These are phyloP conservation scores for Agonopterix subpropinquella DNA, from an alignment of 2,888 invertebrate species.

Conservation along the genomic window DNA sequence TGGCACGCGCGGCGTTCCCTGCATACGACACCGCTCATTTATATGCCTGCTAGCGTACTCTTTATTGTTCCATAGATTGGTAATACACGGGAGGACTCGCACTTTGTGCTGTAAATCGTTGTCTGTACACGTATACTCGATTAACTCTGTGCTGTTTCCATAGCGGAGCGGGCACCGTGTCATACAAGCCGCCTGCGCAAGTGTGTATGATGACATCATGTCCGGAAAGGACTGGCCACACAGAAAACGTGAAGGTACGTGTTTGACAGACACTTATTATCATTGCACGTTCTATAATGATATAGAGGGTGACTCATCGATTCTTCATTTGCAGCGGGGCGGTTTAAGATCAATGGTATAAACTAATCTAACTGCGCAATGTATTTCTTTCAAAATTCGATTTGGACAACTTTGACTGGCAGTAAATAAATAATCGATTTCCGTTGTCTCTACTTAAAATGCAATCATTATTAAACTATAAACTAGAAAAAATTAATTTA, in stretches of 20 bases:
- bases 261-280: conserved; percentile 43
- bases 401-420: too few relatives aligned
- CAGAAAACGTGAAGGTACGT: conserved; percentile 61
- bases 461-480: too few relatives aligned
- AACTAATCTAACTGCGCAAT: too few relatives aligned
- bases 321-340: conserved; percentile 14
- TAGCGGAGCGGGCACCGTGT: conserved; percentile 47
- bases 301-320: conserved; percentile 45
- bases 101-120: conserved; percentile 73
- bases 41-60: conserved; percentile 59
- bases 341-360: too few relatives aligned
- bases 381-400: too few relatives aligned
- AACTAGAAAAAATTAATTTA: too few relatives aligned
- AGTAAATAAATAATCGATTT: too few relatives aligned
- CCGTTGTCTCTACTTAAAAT: too few relatives aligned
- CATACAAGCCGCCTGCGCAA: conserved; percentile 57
- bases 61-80: conserved; percentile 74
- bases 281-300: conserved; percentile 32
- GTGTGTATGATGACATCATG: conserved; percentile 67
- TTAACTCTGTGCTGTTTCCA: conserved; percentile 62
- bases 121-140: conserved; percentile 70
- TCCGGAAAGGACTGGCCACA: conserved; percentile 63
- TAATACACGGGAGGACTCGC: conserved; percentile 74
- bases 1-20: conserved; percentile 59
- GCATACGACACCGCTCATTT: conserved; percentile 67